phyloP scores from a whole-genome alignment of 2,888 invertebrate genomes.

The Nudaria mundana region DNA sequence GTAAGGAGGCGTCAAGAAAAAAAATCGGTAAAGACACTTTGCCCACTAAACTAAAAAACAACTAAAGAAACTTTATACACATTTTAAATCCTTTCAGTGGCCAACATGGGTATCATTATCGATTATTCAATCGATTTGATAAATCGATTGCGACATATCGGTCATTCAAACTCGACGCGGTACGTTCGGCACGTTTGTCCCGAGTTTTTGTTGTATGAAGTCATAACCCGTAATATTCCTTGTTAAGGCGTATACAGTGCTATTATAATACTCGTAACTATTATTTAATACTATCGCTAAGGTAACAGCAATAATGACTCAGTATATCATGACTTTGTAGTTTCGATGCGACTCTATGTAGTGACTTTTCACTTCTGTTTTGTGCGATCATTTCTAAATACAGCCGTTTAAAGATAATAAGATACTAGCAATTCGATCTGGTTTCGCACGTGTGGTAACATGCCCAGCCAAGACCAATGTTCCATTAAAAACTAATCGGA shows the following conservation, averaged over 20 bases:
- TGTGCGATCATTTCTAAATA: conserved; percentile 3
- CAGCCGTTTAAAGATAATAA: neutral
- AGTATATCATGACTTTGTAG: conserved; percentile 4
- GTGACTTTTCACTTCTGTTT: conserved; percentile 6
- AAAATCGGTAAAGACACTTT: too few species aligned
- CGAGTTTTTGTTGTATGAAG: conserved; percentile 54
- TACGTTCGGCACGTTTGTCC: conserved; percentile 42
- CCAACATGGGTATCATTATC: conserved; percentile 27
- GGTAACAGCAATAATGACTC: conserved; percentile 8
- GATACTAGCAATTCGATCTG: too few species aligned
- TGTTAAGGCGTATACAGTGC: conserved; percentile 35
- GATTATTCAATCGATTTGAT: conserved; percentile 39
- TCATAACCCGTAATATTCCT: conserved; percentile 50
- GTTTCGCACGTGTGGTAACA: too few species aligned
- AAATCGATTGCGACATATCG: conserved; percentile 43
- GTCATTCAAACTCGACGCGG: conserved; percentile 33
- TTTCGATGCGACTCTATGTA: conserved; percentile 1
- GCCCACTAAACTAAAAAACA: too few species aligned
- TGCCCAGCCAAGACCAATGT: too few species aligned
- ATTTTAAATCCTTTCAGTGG: conserved; percentile 2
- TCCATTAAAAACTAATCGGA: too few species aligned
- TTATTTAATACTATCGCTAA: conserved; percentile 12
- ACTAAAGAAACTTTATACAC: too few species aligned
- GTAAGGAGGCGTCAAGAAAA: too few species aligned
- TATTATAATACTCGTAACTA: conserved; percentile 14